Conservation (phyloP, 2,888 invertebrate genomes). For the Tachina fera region DNA sequence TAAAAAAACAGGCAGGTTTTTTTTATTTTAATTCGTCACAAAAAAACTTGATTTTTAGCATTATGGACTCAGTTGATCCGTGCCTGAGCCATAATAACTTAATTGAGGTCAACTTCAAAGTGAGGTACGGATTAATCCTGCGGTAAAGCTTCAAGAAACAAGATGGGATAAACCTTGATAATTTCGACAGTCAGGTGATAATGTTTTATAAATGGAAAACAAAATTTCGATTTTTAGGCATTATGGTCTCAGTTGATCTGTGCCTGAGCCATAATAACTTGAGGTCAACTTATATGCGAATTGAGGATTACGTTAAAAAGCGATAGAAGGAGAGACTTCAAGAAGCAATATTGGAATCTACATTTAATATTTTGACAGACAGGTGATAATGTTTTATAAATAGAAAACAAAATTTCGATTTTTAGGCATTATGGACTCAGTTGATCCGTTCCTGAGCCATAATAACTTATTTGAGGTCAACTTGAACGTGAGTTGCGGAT, state of each 20-base stretch:
- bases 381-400: slow-evolving; percentile 2
- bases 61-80: slow-evolving; percentile 72
- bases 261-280: slow-evolving; percentile 69
- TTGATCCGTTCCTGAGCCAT: slow-evolving; percentile 73
- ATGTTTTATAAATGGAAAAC: not conserved
- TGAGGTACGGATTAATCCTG: not conserved
- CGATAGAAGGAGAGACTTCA: not conserved
- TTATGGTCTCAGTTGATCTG: slow-evolving; percentile 73
- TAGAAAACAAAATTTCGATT: slow-evolving; percentile 34
- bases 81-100: slow-evolving; percentile 69
- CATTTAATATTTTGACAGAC: not conserved
- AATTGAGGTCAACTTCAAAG: slow-evolving; percentile 19
- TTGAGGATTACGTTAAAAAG: too few species aligned
- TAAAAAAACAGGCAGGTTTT: slow-evolving; percentile 22
- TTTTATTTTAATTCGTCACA: not conserved
- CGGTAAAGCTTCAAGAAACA: not conserved
- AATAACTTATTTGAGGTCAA: not conserved
- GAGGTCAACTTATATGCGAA: too few species aligned
- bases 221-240: slow-evolving; percentile 70
- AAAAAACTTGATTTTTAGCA: slow-evolving; percentile 69
- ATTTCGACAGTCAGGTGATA: slow-evolving; percentile 1
- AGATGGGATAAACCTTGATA: not conserved
- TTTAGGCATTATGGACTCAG: slow-evolving; percentile 73
- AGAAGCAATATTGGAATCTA: not conserved
- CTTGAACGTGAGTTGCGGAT: too few species aligned